phyloP scores from a whole-genome alignment of 2,888 invertebrate genomes.

The Apoda limacodes region DNA sequence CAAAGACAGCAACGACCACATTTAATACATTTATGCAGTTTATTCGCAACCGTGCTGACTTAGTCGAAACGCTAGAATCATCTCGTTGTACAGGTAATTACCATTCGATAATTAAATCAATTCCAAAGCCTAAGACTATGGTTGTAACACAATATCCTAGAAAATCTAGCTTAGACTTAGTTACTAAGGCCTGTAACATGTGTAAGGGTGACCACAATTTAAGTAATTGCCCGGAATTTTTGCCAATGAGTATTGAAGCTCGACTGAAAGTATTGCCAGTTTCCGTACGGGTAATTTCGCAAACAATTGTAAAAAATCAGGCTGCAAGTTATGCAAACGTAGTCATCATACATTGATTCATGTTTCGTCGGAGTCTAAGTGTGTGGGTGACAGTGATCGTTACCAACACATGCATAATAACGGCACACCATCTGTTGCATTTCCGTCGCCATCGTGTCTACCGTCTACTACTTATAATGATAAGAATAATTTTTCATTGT shows the following conservation, averaged over 20 bases:
- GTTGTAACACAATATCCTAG: not conserved
- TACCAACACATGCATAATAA: no score
- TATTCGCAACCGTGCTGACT: not conserved
- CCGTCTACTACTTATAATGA: no score
- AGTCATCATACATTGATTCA: not conserved
- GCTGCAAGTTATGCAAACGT: not conserved
- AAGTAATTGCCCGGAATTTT: conserved; percentile 2
- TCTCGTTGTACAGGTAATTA: conserved; percentile 5
- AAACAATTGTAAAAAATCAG: conserved; percentile 2
- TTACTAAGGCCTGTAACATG: no score
- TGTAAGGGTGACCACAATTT: no score
- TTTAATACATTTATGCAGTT: not conserved
- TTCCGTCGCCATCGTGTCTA: no score
- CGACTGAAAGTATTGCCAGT: conserved; percentile 4
- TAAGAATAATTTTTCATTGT: no score
- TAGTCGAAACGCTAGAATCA: not conserved
- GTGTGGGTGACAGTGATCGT: no score
- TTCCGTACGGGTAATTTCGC: conserved; percentile 6
- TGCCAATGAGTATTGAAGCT: conserved; percentile 2
- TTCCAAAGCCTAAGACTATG: conserved; percentile 7
- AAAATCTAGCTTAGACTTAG: not conserved
- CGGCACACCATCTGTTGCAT: no score
- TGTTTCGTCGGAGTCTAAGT: no score
- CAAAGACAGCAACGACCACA: not conserved
- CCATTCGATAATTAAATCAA: no score